phyloP scores from a whole-genome alignment of 2,113 vertebrate species.

The Halcyon malimbica region DNA sequence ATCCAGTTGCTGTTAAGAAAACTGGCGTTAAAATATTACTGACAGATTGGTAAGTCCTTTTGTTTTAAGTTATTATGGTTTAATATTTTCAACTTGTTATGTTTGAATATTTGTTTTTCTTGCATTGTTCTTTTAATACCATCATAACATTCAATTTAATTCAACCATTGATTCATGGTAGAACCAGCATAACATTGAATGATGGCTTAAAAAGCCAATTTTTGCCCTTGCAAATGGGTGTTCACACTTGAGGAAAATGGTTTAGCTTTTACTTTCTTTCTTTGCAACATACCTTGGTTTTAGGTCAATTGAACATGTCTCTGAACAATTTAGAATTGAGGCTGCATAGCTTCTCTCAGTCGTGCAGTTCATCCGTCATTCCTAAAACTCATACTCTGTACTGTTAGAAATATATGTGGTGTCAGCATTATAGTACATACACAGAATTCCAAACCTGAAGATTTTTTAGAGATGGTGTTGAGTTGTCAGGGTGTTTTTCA shows the following conservation, averaged over 20 bases:
- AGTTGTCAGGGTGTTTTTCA: not conserved
- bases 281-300: not conserved
- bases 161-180: not conserved
- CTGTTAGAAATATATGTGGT: not conserved
- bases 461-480: not conserved
- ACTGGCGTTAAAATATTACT: not conserved
- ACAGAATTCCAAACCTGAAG: not conserved
- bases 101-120: not conserved
- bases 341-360: not conserved
- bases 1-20: not conserved
- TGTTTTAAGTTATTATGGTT: not conserved
- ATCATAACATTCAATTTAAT: not conserved
- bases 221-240: not conserved
- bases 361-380: not conserved
- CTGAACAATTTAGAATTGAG: not conserved
- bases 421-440: not conserved
- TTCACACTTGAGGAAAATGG: not conserved
- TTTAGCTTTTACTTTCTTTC: not conserved
- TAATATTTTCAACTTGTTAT: not conserved
- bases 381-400: not conserved
- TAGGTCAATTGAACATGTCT: not conserved
- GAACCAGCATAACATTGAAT: not conserved
- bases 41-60: conserved; percentile 41
- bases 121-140: not conserved
- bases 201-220: not conserved